Evolutionary conservation across 2,888 invertebrate species (phyloP), one percentile per base, ranked within the genome.

Genomic region (Cepaea hortensis): DNA sequence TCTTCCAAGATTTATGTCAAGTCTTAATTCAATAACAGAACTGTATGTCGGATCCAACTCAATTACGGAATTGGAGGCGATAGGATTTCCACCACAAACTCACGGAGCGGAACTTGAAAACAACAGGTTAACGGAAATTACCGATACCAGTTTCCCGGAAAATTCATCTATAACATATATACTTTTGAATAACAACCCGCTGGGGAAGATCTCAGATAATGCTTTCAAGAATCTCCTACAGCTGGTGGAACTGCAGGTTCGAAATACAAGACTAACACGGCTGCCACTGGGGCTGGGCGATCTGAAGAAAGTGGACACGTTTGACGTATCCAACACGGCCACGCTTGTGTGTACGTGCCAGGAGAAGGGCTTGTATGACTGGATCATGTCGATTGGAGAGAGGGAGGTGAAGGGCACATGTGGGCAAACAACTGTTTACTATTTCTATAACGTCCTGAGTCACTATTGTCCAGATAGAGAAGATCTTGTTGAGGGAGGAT

Each of bases 41-140:
- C 68, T 68, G 15, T 18, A 11, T n/a, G 20, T 18, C 5, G 20
- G 20, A 68, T 55, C 55, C 6, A 55, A 55, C 55, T 55, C 55
- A 6, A 55, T 55, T 11, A 55, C 55, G 7, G 55, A 55, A 55
- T 11, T 55, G 55, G 55, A 70, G 46, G 48, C 18, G 20, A 18
- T 18, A 20, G 55, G 48, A n/a, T 50, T 81, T 55, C 81, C 62
- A 18, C 20, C 50, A 7, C 3, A 20, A 3, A 35, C 68, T 3
- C 11, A 15, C 46, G 9, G 11, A 9, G 46, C 70, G 0, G 50
- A 50, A 5, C 20, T 81, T 3, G 23, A 48, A 18, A 20, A 70
- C n/a, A 81, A 81, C 50, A 20, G 50, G 4, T 20, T 81, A 35
- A 70, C 81, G 20, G 81, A 48, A 23, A 15, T 81, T 18, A 68